These are phyloP conservation scores for Aurelia aurita complex sp. Pacific DNA, from an alignment of 30 jellyfish, hydroid and myxozoan genomes.

Conservation along the genomic window DNA sequence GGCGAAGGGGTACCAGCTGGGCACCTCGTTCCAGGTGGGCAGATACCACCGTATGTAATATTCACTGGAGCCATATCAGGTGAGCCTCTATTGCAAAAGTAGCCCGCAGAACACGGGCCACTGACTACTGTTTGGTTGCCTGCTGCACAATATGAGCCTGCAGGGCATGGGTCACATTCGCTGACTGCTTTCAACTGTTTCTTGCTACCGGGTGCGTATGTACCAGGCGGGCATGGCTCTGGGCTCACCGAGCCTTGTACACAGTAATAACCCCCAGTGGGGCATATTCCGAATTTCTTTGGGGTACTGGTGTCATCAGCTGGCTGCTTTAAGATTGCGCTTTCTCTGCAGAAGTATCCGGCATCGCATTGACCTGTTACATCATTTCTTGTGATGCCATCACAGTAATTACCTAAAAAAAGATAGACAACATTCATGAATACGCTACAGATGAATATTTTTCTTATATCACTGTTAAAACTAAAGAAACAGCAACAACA, in stretches of 20 bases:
- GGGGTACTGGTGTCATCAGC: constrained; percentile 67
- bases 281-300: constrained; percentile 85
- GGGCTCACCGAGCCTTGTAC: constrained; percentile 87
- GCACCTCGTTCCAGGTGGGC: constrained; percentile 97
- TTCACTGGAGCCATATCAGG: constrained; percentile 84
- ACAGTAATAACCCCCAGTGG: constrained; percentile 97
- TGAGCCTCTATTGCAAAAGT: constrained; percentile 91
- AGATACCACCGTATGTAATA: constrained; percentile 87
- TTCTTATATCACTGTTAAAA: too few species aligned
- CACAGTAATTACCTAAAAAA: constrained; percentile 63
- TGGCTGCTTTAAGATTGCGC: constrained; percentile 60
- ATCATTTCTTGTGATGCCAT: constrained; percentile 32
- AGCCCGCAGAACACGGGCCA: constrained; percentile 91
- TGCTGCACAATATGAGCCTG: constrained; percentile 89
- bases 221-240: constrained; percentile 95
- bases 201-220: constrained; percentile 81
- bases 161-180: constrained; percentile 90
- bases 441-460: too few species aligned
- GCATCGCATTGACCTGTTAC: constrained; percentile 97
- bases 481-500: too few species aligned
- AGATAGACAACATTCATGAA: too few species aligned
- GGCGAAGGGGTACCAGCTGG: constrained; percentile 84
- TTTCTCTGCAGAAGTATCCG: constrained; percentile 88
- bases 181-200: constrained; percentile 46
- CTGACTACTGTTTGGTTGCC: constrained; percentile 88